Conservation (phyloP, 1,140 invertebrate genomes). For the Anthonomus grandis region DNA sequence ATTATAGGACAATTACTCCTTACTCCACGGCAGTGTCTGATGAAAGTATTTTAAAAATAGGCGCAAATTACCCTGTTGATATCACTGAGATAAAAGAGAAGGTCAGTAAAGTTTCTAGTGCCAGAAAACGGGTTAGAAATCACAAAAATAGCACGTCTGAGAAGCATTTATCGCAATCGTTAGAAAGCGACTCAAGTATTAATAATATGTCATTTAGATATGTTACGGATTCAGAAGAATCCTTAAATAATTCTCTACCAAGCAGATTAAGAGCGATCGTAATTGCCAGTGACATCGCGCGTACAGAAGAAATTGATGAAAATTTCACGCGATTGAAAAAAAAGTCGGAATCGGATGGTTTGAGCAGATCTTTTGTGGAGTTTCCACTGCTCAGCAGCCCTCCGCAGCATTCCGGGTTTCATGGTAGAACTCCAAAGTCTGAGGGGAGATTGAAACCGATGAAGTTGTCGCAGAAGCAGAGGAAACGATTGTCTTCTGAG, state of each 20-base stretch:
- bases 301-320: conserved; percentile 37
- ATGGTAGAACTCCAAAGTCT: conserved; percentile 28
- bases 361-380: conserved; percentile 28
- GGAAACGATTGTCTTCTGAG: conserved; percentile 50
- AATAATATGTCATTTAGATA: conserved; percentile 26
- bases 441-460: conserved; percentile 38
- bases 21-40: conserved; percentile 56
- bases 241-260: conserved; percentile 39
- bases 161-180: conserved; percentile 13
- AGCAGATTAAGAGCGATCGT: conserved; percentile 53
- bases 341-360: conserved; percentile 7
- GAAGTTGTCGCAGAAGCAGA: conserved; percentile 61
- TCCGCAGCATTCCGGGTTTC: conserved; percentile 13
- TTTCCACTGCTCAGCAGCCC: conserved; percentile 37
- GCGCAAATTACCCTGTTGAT: conserved; percentile 45
- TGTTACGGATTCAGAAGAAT: conserved; percentile 8
- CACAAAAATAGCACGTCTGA: conserved; percentile 33
- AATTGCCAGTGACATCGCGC: conserved; percentile 47
- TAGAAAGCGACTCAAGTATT: conserved; percentile 18
- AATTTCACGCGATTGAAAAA: conserved; percentile 32
- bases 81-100: conserved; percentile 44
- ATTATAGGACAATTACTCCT: conserved; percentile 60
- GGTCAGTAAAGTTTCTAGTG: conserved; percentile 40
- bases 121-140: conserved; percentile 49
- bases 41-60: conserved; percentile 53